These are phyloP conservation scores for Corythornis vintsioides DNA, from an alignment of 2,113 vertebrate genomes.

Conservation along the genomic window DNA sequence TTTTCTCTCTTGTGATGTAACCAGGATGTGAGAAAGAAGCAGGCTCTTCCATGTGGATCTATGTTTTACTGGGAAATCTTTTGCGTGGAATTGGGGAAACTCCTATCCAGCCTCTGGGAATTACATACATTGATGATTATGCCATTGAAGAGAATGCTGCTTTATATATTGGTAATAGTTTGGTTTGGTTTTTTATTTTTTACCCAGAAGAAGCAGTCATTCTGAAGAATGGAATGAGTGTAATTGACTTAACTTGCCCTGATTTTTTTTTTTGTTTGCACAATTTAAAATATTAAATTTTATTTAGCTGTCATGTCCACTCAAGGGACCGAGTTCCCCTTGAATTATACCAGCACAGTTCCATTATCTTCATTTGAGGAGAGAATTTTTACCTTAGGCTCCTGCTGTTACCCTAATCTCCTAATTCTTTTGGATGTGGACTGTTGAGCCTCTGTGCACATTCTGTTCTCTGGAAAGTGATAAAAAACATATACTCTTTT, in stretches of 20 bases:
- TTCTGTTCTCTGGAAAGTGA: conserved; percentile 41
- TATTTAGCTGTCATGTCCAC: neutral
- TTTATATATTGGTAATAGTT: conserved; percentile 87
- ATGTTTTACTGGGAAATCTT: conserved; percentile 91
- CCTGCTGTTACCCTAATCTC: conserved; percentile 58
- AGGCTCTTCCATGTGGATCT: conserved; percentile 88
- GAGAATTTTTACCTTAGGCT: conserved; percentile 53
- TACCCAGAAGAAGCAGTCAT: neutral
- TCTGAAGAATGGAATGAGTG: neutral
- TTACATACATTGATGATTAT: conserved; percentile 94
- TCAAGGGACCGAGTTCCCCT: neutral
- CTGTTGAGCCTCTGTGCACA: conserved; percentile 30
- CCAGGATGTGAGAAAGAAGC: conserved; percentile 85
- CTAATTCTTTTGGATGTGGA: conserved; percentile 45
- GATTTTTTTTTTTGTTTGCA: conserved; percentile 29
- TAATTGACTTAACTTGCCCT: neutral
- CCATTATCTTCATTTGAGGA: conserved; percentile 41
- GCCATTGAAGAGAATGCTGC: conserved; percentile 86
- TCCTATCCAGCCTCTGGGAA: conserved; percentile 91
- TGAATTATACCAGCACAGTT: neutral
- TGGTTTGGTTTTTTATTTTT: neutral
- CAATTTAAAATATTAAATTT: conserved; percentile 47
- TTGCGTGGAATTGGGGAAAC: conserved; percentile 93
- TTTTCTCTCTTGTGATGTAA: neutral
- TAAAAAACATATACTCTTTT: neutral